Base-by-base conservation (phyloP, 2,888 invertebrate species). In the Acrobeloides nanus region DNA sequence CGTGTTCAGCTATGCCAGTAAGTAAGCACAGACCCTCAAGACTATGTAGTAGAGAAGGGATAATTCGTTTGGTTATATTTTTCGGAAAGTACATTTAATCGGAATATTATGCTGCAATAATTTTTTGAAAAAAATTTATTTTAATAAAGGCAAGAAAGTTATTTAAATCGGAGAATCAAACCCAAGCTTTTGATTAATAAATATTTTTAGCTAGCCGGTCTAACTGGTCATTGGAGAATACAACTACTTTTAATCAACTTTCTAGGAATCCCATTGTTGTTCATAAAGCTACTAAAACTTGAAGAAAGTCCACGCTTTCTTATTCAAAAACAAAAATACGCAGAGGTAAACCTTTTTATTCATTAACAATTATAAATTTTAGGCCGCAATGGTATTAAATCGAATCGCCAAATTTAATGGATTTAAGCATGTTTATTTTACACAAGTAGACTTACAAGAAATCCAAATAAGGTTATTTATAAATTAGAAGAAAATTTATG, bases 141-240 rank as follows among this genome's bases (percentile, higher is more conserved):
- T n/a, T n/a, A n/a, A n/a, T n/a, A n/a, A n/a, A n/a, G n/a, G n/a
- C n/a, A n/a, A n/a, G n/a, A n/a, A n/a, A n/a, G n/a, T n/a, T n/a
- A n/a, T n/a, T n/a, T n/a, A n/a, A n/a, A n/a, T n/a, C n/a, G n/a
- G n/a, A n/a, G n/a, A n/a, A n/a, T n/a, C n/a, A n/a, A n/a, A n/a
- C n/a, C n/a, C n/a, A n/a, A n/a, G 31, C 31, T 1, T 27, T 10
- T 21, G 10, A 31, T 27, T 2, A 20, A 23, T 31, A 26, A 3
- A 39, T 27, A 12, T 47, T 47, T 52, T 18, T 17, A 53, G 53
- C 29, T 54, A 20, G 53, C 53, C n/a, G 53, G 53, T 12, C 18
- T 42, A 4, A 38, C 42, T 12, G 42, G 39, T 7, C 24, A 49
- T 32, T 53, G 53, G 53, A 34, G 53, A 4, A 15, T 18, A 1